Percentiles rank a stretch among this genome's conserved stretches.
Evolutionary conservation across 1,140 invertebrate species (phyloP).

Genomic region (Drosophila arawakana): DNA sequence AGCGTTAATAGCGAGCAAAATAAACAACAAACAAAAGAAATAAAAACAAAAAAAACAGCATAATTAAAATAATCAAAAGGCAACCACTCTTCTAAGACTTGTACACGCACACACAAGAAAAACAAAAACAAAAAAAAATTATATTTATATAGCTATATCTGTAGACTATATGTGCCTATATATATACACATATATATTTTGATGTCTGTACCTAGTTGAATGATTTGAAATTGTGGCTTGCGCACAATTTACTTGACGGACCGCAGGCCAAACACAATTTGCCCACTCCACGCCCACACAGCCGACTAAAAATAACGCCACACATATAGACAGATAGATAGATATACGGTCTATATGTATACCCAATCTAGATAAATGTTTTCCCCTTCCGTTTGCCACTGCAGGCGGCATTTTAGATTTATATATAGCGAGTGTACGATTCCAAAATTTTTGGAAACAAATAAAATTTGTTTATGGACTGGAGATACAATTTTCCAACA

Average conservation of each 20-base stretch:
- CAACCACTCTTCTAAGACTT: constrained; percentile 34
- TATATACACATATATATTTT: constrained; percentile 8
- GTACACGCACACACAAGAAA: constrained; percentile 1
- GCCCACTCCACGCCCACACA: constrained; percentile 61
- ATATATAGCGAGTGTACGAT: constrained; percentile 47
- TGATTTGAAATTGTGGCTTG: constrained; percentile 65
- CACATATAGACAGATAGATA: constrained; percentile 17
- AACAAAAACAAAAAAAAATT: background rate
- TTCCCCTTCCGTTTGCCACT: constrained; percentile 41
- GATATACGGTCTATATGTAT: background rate
- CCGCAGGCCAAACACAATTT: constrained; percentile 46
- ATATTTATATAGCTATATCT: background rate
- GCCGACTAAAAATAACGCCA: constrained; percentile 68
- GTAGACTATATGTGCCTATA: background rate
- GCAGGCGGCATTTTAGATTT: constrained; percentile 54
- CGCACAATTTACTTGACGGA: constrained; percentile 65
- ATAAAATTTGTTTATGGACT: constrained; percentile 40
- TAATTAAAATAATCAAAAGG: constrained; percentile 66
- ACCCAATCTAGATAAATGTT: constrained; percentile 42
- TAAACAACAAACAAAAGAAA: constrained; percentile 27
- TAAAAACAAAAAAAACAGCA: constrained; percentile 35
- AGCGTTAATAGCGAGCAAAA: constrained; percentile 62
- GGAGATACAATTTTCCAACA: constrained; percentile 28
- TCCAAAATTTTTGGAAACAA: constrained; percentile 53
- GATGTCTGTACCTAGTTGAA: constrained; percentile 43